phyloP scores from a whole-genome alignment of 2,797 vertebrate species.

The Hephaestus fuliginosus region DNA sequence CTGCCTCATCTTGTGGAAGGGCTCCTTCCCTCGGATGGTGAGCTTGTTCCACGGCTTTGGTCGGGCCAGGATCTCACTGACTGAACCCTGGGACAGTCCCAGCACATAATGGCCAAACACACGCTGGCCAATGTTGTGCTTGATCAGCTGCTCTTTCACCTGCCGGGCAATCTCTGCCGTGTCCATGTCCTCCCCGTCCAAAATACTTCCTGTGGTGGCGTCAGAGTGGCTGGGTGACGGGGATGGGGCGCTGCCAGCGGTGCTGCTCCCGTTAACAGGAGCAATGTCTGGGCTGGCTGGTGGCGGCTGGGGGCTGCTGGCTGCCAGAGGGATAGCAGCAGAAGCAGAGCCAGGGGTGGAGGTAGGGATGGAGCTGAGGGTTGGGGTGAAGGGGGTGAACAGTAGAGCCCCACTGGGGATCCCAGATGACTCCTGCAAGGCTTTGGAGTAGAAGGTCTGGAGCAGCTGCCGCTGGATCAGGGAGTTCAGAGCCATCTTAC shows the following conservation, averaged over 20 bases:
- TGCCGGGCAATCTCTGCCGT: slow-evolving; percentile 96
- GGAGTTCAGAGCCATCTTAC: slow-evolving; percentile 98
- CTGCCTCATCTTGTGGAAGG: slow-evolving; percentile 99
- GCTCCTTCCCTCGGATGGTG: slow-evolving; percentile 96
- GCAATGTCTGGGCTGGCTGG: slow-evolving; percentile 89
- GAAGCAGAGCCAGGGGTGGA: slow-evolving; percentile 88
- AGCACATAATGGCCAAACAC: slow-evolving; percentile 98
- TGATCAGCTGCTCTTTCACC: slow-evolving; percentile 98
- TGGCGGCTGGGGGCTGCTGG: slow-evolving; percentile 88
- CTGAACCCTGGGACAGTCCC: slow-evolving; percentile 96
- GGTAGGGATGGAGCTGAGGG: slow-evolving; percentile 96
- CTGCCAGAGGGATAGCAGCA: slow-evolving; percentile 87
- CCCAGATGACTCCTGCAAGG: slow-evolving; percentile 92
- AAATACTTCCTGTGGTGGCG: slow-evolving; percentile 89
- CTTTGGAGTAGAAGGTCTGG: slow-evolving; percentile 99
- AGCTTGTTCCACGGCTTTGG: slow-evolving; percentile 98
- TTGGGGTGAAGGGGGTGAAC: slow-evolving; percentile 94
- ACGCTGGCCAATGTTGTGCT: slow-evolving; percentile 98
- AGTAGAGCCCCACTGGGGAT: slow-evolving; percentile 91
- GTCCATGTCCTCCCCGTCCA: slow-evolving; percentile 97
- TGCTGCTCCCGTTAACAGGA: slow-evolving; percentile 82
- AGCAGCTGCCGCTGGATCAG: slow-evolving; percentile 98
- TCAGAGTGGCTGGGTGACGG: slow-evolving; percentile 96
- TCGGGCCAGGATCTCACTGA: slow-evolving; percentile 96
- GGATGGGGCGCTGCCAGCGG: slow-evolving; percentile 90